A percentile compares a stretch with the other conserved stretches of the same genome.
phyloP scores from a whole-genome alignment of 53 echinoderm and acorn worm genomes.

The Patiria pectinifera region DNA sequence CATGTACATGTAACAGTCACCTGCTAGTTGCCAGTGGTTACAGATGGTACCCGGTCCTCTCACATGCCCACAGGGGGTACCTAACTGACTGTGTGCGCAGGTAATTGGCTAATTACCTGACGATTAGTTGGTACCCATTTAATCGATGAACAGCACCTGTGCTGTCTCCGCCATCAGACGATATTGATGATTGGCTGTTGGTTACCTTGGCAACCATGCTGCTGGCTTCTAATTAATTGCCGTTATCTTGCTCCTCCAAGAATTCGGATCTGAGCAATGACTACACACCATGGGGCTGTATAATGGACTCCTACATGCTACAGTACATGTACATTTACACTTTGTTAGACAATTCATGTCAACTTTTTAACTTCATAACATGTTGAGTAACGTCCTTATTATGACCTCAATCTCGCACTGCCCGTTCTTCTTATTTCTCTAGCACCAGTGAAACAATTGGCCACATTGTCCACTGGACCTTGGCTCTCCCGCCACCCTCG shows the following conservation, averaged over 20 bases:
- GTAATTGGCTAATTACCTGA: background rate
- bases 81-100: background rate
- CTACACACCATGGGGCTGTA: too few species aligned
- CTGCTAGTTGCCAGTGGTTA: background rate
- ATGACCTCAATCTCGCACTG: background rate
- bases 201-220: too few species aligned
- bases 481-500: background rate
- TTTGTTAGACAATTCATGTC: too few species aligned
- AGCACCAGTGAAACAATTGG: slow-evolving; percentile 9
- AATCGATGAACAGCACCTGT: too few species aligned
- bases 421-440: background rate
- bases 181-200: too few species aligned
- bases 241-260: too few species aligned
- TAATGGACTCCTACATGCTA: too few species aligned
- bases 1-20: background rate
- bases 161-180: too few species aligned
- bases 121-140: background rate
- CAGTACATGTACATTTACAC: too few species aligned
- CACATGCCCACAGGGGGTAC: background rate
- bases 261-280: too few species aligned
- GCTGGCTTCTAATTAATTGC: too few species aligned
- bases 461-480: background rate
- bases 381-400: background rate
- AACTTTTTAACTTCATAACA: background rate
- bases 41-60: background rate